Conservation (phyloP, 2,888 invertebrate genomes). For the Neoscelio sp. region DNA sequence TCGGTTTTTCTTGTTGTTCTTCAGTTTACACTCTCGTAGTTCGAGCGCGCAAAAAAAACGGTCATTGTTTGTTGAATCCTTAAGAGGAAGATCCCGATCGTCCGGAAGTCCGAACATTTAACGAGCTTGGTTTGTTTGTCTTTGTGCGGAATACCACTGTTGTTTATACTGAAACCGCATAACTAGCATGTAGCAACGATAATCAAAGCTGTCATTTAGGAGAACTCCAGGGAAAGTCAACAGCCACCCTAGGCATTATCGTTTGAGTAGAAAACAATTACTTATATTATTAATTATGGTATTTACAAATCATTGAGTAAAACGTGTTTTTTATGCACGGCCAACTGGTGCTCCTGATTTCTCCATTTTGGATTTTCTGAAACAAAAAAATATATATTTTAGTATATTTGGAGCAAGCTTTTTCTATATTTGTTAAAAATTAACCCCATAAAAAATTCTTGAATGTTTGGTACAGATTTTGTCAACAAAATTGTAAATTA, state of each 20-base stretch:
- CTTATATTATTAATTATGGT: conserved; percentile 34
- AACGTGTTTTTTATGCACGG: too few relatives aligned
- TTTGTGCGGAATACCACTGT: conserved; percentile 43
- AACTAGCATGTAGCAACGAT: conserved; percentile 37
- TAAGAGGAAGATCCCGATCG: conserved; percentile 61
- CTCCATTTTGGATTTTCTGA: too few relatives aligned
- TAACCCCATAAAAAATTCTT: too few relatives aligned
- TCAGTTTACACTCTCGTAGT: conserved; percentile 55
- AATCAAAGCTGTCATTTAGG: conserved; percentile 29
- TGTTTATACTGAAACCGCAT: conserved; percentile 59
- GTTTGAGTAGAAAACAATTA: conserved; percentile 16
- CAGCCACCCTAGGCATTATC: not conserved
- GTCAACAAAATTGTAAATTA: too few relatives aligned
- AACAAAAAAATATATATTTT: not conserved
- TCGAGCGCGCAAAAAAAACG: conserved; percentile 44
- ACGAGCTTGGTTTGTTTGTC: conserved; percentile 59
- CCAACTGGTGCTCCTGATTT: too few relatives aligned
- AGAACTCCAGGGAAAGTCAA: conserved; percentile 5
- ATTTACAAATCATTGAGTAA: too few relatives aligned
- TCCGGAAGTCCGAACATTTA: conserved; percentile 47
- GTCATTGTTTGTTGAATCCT: conserved; percentile 65
- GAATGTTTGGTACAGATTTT: too few relatives aligned
- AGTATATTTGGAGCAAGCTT: too few relatives aligned
- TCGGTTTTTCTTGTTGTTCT: conserved; percentile 55
- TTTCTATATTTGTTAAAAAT: too few relatives aligned